Evolutionary conservation across 2,113 vertebrate genomes (phyloP), one percentile per base, ranked within the genome.

Genomic region (Numenius arquata): DNA sequence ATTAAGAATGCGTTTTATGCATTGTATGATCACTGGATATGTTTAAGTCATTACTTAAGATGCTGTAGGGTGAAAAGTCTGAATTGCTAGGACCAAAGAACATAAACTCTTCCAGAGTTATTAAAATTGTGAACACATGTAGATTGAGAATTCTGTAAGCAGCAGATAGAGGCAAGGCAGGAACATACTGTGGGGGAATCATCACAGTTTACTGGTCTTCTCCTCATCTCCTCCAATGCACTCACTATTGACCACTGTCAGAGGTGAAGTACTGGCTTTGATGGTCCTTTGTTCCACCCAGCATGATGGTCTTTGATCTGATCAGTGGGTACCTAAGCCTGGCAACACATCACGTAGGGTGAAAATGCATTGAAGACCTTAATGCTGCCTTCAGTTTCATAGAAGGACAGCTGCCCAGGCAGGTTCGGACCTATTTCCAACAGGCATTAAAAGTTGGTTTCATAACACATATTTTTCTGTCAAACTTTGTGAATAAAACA

Each of bases 401-500:
- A 85, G 90, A n/a, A 79, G 90, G 82, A 88, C 82, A 90, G 63
- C 61, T 94, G 87, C 70, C 88, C 95, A 92, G 83, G 73, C 77
- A 80, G 85, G 75, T 93, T 96, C 0, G 3, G 87, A 61, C 91
- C 71, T 88, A 78, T 95, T 93, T 90, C 77, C 58, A 96, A 89
- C 80, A 78, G 59, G 67, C 71, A 55, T 88, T 94, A 94, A 80
- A 95, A 96, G 83, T 0, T 88, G 74, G 85, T 94, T 97, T 96
- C 89, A 84, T 97, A 97, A 97, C 87, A 61, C 9, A 15, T 83
- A 83, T 96, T 91, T 95, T 94, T 93, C 87, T 95, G 82, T 95
- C 95, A 96, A 97, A 97, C 83, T 95, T 96, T 96, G 96, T 97
- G 97, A 97, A 97, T 97, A 97, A 97, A 97, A 97, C 92, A 97